Evolutionary conservation across 2,888 invertebrate species (phyloP).

Genomic region (Dysmachus trigonus): DNA sequence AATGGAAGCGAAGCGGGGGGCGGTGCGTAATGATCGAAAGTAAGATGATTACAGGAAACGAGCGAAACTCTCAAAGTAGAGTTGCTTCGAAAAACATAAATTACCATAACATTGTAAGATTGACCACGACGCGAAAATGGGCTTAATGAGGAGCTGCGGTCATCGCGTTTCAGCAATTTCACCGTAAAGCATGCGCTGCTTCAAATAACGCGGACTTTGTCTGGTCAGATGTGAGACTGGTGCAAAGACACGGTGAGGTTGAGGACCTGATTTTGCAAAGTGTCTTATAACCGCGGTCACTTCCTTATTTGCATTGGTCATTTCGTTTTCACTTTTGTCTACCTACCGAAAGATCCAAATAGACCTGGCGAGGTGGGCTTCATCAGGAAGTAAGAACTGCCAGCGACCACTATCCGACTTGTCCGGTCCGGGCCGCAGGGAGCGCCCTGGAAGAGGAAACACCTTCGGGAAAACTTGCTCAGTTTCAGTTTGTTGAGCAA

Average conservation of each 20-base stretch:
- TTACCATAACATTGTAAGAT: not conserved
- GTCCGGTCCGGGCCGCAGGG: not conserved
- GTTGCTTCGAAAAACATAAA: not conserved
- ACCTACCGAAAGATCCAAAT: not conserved
- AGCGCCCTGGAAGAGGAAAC: not conserved
- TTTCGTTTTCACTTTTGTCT: not conserved
- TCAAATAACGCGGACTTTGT: not conserved
- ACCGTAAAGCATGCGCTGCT: not conserved
- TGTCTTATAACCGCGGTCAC: not conserved
- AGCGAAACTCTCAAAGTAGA: not conserved
- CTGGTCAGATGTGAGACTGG: not conserved
- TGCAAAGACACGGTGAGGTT: not conserved
- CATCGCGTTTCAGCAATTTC: not conserved
- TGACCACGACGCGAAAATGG: not conserved
- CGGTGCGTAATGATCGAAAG: not conserved
- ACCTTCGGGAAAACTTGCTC: not conserved
- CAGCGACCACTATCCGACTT: not conserved
- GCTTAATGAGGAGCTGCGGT: not conserved
- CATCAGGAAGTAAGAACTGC: not conserved
- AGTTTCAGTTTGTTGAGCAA: not conserved
- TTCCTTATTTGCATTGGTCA: not conserved
- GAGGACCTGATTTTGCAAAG: not conserved
- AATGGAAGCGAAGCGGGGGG: not conserved
- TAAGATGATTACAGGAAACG: not conserved
- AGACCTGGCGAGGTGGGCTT: not conserved